phyloP scores from a whole-genome alignment of 2,797 vertebrate genomes.

The Labroides dimidiatus region DNA sequence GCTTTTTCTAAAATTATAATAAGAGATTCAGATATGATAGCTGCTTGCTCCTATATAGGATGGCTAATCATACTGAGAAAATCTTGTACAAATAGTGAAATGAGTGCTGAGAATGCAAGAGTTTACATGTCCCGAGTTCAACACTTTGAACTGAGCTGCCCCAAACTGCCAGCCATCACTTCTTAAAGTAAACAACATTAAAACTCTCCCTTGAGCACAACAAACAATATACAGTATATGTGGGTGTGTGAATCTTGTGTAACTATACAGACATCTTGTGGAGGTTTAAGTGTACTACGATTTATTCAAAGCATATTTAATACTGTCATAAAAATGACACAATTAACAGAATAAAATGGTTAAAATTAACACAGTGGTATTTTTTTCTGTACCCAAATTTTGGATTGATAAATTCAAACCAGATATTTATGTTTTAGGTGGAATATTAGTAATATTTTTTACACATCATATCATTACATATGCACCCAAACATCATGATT shows the following conservation, averaged over 20 bases:
- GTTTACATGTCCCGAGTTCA: slow-evolving; percentile 29
- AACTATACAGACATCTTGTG: slow-evolving; percentile 79
- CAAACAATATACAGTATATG: background rate
- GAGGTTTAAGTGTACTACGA: slow-evolving; percentile 35
- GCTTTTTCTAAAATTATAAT: slow-evolving; percentile 1
- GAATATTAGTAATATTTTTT: too few species aligned
- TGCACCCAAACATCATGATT: too few species aligned
- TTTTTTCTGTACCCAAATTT: background rate
- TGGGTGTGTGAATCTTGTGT: slow-evolving; percentile 13
- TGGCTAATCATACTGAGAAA: too few species aligned
- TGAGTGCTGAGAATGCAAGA: slow-evolving; percentile 2
- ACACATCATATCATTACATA: too few species aligned
- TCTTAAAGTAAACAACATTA: slow-evolving; percentile 36
- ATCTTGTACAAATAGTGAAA: slow-evolving; percentile 3
- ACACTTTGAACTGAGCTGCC: slow-evolving; percentile 42
- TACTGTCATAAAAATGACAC: too few species aligned
- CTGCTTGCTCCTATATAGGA: background rate
- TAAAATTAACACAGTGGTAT: background rate
- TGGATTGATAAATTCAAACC: background rate
- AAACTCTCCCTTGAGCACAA: slow-evolving; percentile 25
- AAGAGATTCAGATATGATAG: slow-evolving; percentile 19
- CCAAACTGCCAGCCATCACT: slow-evolving; percentile 24
- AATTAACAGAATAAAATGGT: background rate
- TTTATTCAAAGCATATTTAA: background rate
- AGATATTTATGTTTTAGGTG: too few species aligned